phyloP scores from a whole-genome alignment of 2,797 vertebrate species.

The Halcyon leucocephala region DNA sequence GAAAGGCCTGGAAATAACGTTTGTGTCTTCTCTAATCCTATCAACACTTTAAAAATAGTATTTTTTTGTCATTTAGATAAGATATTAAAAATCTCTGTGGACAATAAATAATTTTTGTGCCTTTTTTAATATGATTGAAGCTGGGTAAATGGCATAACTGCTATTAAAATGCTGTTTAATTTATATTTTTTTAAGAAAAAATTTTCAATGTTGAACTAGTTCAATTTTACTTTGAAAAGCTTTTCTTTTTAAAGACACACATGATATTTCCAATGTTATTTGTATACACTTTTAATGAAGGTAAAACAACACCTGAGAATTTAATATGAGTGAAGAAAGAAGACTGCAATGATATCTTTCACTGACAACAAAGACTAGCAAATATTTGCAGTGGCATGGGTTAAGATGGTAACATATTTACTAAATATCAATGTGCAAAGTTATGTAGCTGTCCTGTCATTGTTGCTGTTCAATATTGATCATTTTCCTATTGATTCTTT shows the following conservation, averaged over 20 bases:
- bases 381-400: background rate
- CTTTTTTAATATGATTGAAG: background rate
- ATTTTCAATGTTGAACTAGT: background rate
- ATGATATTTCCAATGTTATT: background rate
- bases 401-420: background rate
- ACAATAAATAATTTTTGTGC: background rate
- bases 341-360: background rate
- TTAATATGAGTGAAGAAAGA: accelerated
- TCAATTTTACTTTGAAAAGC: too few species aligned
- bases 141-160: background rate
- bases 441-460: background rate
- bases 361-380: background rate
- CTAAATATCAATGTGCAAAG: background rate
- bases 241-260: too few species aligned
- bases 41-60: background rate
- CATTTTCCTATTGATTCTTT: background rate
- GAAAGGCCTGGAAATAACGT: background rate
- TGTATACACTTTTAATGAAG: background rate
- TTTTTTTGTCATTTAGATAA: background rate
- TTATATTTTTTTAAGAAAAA: background rate
- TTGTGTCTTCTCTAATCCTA: background rate
- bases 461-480: background rate
- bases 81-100: background rate
- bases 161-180: background rate
- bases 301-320: background rate